A percentile compares a stretch with the other conserved stretches of the same genome.
Evolutionary conservation across 2,888 invertebrate species (phyloP).

Genomic region (Cephus rjabovi): DNA sequence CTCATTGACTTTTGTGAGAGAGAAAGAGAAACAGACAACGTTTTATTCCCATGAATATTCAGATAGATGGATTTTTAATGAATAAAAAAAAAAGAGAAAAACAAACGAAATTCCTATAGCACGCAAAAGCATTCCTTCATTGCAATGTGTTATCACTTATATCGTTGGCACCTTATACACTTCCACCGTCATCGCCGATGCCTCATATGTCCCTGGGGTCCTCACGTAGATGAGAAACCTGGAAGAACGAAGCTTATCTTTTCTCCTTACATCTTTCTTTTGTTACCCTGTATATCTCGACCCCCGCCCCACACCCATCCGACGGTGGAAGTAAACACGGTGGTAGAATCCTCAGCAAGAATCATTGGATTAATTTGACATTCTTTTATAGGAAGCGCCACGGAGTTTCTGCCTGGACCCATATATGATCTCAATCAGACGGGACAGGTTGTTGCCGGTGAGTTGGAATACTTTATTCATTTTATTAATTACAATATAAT

Average conservation of each 20-base stretch:
- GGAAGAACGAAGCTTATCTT: background rate
- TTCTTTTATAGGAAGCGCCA: conserved; percentile 64
- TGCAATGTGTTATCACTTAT: background rate
- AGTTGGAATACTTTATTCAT: conserved; percentile 32
- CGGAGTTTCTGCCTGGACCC: conserved; percentile 76
- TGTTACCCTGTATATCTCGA: conserved; percentile 29
- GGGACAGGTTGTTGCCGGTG: conserved; percentile 87
- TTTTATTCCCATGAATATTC: background rate
- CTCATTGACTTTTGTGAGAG: background rate
- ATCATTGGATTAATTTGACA: conserved; percentile 42
- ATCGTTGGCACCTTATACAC: background rate
- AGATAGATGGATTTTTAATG: background rate
- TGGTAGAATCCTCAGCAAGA: conserved; percentile 27
- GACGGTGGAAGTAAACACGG: conserved; percentile 42
- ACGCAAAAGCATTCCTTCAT: background rate
- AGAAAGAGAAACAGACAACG: background rate
- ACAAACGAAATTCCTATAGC: background rate
- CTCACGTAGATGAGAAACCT: background rate
- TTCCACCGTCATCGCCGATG: background rate
- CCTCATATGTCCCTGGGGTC: background rate
- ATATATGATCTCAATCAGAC: conserved; percentile 87
- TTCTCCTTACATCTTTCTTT: conserved; percentile 15
- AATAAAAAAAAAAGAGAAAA: background rate
- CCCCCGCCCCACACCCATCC: conserved; percentile 11
- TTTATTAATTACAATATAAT: background rate